Percentiles rank a stretch among this genome's conserved stretches.
Evolutionary conservation across 2,888 invertebrate genomes (phyloP).

Genomic region (Diogma glabrata): DNA sequence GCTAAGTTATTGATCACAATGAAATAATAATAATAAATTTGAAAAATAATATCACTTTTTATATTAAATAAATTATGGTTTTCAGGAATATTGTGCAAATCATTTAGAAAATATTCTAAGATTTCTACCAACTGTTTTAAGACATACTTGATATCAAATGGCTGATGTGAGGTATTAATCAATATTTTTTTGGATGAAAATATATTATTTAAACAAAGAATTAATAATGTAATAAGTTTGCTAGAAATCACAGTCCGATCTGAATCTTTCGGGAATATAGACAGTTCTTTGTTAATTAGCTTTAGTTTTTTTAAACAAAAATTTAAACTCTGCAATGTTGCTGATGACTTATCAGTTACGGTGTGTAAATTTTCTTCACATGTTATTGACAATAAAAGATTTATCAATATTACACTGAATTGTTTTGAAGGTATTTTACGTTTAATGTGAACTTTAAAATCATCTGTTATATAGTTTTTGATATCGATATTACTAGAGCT

Average conservation of each 20-base stretch:
- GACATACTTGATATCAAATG: conserved; percentile 26
- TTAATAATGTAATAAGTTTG: conserved; percentile 28
- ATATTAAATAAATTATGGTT: not conserved
- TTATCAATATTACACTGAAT: conserved; percentile 29
- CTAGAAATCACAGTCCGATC: conserved; percentile 26
- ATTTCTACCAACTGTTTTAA: conserved; percentile 21
- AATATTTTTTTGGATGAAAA: conserved; percentile 25
- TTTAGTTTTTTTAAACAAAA: conserved; percentile 30
- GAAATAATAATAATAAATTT: conserved; percentile 2
- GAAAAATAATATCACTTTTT: not conserved
- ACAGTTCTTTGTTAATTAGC: conserved; percentile 20
- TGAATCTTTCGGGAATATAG: conserved; percentile 14
- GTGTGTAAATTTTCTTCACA: conserved; percentile 25
- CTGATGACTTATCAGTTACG: conserved; percentile 24
- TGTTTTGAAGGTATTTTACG: conserved; percentile 5
- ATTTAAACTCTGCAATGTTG: conserved; percentile 28
- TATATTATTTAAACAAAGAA: conserved; percentile 30
- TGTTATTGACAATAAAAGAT: conserved; percentile 29
- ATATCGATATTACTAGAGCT: not conserved
- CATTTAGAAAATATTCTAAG: not conserved
- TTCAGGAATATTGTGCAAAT: conserved; percentile 1
- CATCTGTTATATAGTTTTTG: conserved; percentile 4
- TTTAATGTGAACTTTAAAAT: not conserved
- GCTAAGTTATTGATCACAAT: not conserved
- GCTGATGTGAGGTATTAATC: conserved; percentile 13